Evolutionary conservation across 2,888 invertebrate genomes (phyloP), one percentile per base, ranked within the genome.

Genomic region (Drosophila nr. medialis): DNA sequence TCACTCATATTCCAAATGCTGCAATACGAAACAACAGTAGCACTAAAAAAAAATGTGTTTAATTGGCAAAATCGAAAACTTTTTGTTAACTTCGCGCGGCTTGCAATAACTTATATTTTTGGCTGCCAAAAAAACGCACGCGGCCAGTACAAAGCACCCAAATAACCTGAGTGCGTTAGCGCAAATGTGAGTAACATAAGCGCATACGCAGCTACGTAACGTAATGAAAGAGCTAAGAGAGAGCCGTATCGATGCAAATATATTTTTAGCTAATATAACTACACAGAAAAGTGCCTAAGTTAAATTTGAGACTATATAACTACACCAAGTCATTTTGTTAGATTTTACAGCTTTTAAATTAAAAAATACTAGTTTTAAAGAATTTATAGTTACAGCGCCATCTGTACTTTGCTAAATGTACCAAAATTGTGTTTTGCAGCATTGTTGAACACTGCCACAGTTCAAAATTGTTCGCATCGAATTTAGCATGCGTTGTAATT

Each of bases 1-100:
- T 93, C 94, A 92, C 92, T 93, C 93, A 93, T 93, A 77, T 79
- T 82, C 72, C 53, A 81, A 80, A 64, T 65, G 63, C 61, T 66
- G 67, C 68, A 65, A 58, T 68, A 72, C 59, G 62, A 72, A 56
- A 55, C 27, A 63, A 55, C 64, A 56, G 51, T 59, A 64, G 24
- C 58, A 68, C 65, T 49, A n/a, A 56, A 71, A 60, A 70, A 66
- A 32, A 62, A 60, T 55, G 61, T 50, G 24, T 60, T 60, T 29
- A 45, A 60, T 56, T 45, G 50, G 66, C 53, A 48, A 45, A 65
- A 63, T 38, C 48, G 50, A 2, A 29, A 38, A 42, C 61, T 51
- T 63, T 61, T 62, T 56, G 61, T 30, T 70, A 64, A 67, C 66
- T 77, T 60, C 42, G 67, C 71, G 76, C 76, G 59, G 66, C 67